Evolutionary conservation across 2,888 invertebrate genomes (phyloP), one percentile per base, ranked within the genome.

Genomic region (Sinhomidia bicolor): DNA sequence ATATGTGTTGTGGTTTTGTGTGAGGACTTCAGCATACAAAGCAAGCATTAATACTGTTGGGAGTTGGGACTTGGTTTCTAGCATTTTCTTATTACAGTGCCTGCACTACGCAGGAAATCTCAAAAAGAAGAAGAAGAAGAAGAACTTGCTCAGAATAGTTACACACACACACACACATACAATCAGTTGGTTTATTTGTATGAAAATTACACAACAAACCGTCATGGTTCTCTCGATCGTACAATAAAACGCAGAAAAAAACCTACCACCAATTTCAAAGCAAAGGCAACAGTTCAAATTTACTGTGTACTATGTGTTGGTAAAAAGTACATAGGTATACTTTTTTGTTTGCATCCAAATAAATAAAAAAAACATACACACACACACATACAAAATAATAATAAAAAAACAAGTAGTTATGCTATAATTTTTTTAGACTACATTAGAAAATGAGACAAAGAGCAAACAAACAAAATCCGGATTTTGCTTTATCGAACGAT

Each of bases 401-500:
- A 14, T 7, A 23, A 23, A 23, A 57, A 20, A 57, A 23, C 57
- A 17, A 57, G 23, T 57, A 57, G 14, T 62, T 62, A 26, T 32
- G n/a, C 62, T 29, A 23, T 41, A 44, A 23, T 29, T 23, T 44
- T 44, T 44, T 23, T 12, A 71, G 71, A 71, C 23, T 17, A 36
- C 65, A 68, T 68, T 68, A 26, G 62, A 62, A 14, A 62, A 29
- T 1, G 32, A 36, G 17, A 36, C n/a, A 26, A 7, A 44, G 2
- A 44, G 12, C 20, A 71, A 71, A 71, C 44, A 71, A 71, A 71
- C 20, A 71, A 71, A 36, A 71, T 71, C 71, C 71, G 71, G 71
- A 71, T 71, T 71, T 44, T 78, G n/a, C 29, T n/a, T 29, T n/a
- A 10, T 14, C 12, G 23, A 17, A 78, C 1, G 51, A 54, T 60